Percentiles rank a stretch among this genome's conserved stretches.
phyloP scores from a whole-genome alignment of 2,888 invertebrate species.

The Tetropium fuscum region DNA sequence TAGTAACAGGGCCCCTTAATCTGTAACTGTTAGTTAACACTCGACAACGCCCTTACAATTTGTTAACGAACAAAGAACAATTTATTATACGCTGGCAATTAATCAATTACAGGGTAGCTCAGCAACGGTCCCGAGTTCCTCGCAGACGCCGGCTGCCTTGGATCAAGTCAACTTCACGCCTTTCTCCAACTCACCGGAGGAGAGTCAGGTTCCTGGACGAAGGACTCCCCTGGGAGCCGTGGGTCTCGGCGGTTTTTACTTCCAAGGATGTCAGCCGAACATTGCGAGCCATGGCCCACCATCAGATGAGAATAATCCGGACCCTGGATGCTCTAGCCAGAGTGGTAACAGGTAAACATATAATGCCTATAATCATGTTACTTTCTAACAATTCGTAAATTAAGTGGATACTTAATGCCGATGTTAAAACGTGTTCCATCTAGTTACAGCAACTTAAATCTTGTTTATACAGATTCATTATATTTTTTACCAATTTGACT shows the following conservation, averaged over 20 bases:
- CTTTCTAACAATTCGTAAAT: too few species aligned
- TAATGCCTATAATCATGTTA: too few species aligned
- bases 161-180: slow-evolving; percentile 53
- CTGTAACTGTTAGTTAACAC: background rate
- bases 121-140: slow-evolving; percentile 51
- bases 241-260: slow-evolving; percentile 89
- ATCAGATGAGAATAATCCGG: slow-evolving; percentile 85
- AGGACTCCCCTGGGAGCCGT: slow-evolving; percentile 87
- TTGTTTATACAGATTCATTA: too few species aligned
- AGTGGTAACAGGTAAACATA: slow-evolving; percentile 44
- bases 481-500: too few species aligned
- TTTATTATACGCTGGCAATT: too few species aligned
- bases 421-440: too few species aligned
- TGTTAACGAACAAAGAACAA: background rate
- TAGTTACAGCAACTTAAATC: too few species aligned
- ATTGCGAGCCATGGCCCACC: slow-evolving; percentile 63
- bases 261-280: slow-evolving; percentile 72
- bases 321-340: slow-evolving; percentile 68
- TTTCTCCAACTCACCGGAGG: slow-evolving; percentile 63
- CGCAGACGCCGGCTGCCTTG: slow-evolving; percentile 44
- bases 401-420: too few species aligned
- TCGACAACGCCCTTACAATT: background rate
- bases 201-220: slow-evolving; percentile 70
- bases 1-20: background rate
- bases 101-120: slow-evolving; percentile 48